Conservation (phyloP, 2,113 vertebrate genomes). For the Oncorhynchus keta region DNA sequence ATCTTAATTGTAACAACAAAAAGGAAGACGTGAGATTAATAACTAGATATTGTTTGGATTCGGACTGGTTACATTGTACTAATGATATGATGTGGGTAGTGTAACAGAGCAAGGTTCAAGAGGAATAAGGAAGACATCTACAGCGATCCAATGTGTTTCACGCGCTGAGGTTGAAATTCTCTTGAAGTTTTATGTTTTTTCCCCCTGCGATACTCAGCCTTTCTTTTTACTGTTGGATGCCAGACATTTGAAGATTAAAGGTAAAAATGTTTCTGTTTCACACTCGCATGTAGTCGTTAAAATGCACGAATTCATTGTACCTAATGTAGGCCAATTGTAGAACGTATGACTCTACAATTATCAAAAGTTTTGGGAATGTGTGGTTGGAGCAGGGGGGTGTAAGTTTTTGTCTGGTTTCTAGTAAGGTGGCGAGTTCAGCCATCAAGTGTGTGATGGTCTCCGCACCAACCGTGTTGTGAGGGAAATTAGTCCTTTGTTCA, state of each 20-base stretch:
- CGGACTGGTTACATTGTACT: constrained; percentile 64
- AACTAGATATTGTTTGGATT: constrained; percentile 71
- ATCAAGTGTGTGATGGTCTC: constrained; percentile 67
- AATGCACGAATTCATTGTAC: constrained; percentile 41
- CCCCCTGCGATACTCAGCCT: constrained; percentile 65
- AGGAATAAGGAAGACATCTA: constrained; percentile 68
- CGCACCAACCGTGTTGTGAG: constrained; percentile 62
- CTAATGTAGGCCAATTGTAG: constrained; percentile 41
- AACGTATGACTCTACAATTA: constrained; percentile 63
- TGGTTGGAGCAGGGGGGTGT: constrained; percentile 63
- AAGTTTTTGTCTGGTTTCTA: constrained; percentile 69
- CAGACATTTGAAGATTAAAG: constrained; percentile 71
- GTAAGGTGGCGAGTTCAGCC: constrained; percentile 57
- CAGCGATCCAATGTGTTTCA: constrained; percentile 73
- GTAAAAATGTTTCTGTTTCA: constrained; percentile 62
- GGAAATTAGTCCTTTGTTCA: constrained; percentile 74
- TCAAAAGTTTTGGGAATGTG: constrained; percentile 73
- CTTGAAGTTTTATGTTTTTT: constrained; percentile 81
- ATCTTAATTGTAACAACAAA: constrained; percentile 82
- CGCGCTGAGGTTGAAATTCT: constrained; percentile 77
- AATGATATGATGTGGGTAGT: constrained; percentile 62
- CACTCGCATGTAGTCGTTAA: constrained; percentile 26
- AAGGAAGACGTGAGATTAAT: constrained; percentile 74
- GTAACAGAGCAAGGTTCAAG: constrained; percentile 57
- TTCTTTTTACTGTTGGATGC: constrained; percentile 78